Conservation (phyloP, 2,797 vertebrate genomes). For the Rhinoraja longicauda region DNA sequence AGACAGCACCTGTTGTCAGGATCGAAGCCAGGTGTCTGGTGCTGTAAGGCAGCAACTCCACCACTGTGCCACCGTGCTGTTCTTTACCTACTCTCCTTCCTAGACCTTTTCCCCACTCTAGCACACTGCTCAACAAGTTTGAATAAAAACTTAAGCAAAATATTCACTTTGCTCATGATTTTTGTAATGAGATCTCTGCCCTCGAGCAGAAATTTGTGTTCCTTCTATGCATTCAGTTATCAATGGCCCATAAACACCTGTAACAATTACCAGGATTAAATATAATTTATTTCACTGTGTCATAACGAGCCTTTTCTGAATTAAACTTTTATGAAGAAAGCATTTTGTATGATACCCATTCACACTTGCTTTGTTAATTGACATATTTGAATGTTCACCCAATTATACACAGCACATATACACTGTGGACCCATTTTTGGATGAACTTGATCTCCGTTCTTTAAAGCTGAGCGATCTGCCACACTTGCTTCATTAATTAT, state of each 20-base stretch:
- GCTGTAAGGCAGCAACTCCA: too few relatives aligned
- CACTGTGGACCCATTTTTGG: constrained; percentile 28
- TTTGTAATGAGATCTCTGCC: not conserved
- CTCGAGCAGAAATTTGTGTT: not conserved
- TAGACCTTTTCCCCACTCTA: too few relatives aligned
- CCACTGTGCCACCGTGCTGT: too few relatives aligned
- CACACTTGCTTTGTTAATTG: constrained; percentile 10
- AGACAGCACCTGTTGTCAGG: too few relatives aligned
- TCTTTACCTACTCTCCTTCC: too few relatives aligned
- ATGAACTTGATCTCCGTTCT: constrained; percentile 25
- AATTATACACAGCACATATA: constrained; percentile 2
- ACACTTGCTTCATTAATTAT: constrained; percentile 35
- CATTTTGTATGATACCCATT: not conserved
- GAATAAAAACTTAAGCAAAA: not conserved
- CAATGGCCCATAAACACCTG: not conserved
- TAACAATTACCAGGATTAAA: not conserved
- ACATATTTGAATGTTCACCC: constrained; percentile 20
- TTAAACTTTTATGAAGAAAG: not conserved
- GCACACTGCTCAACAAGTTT: not conserved
- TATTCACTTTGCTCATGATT: not conserved
- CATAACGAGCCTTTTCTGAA: not conserved
- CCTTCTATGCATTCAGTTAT: not conserved
- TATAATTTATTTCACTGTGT: not conserved
- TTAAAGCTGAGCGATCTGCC: not conserved
- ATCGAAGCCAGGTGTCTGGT: too few relatives aligned